phyloP scores from a whole-genome alignment of 2,113 vertebrate species.

The Thamnophis sirtalis region DNA sequence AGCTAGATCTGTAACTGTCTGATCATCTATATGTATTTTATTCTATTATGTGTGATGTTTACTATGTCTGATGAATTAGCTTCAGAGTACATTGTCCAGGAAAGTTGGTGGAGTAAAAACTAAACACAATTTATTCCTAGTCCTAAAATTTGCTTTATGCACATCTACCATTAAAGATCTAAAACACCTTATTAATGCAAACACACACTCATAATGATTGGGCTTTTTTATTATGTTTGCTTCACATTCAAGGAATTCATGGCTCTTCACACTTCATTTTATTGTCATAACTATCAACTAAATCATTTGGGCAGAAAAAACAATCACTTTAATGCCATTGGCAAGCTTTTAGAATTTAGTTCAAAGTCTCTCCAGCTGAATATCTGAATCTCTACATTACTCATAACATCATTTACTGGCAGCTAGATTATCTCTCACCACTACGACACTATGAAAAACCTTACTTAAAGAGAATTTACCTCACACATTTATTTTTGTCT shows the following conservation, averaged over 20 bases:
- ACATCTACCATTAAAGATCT: not conserved
- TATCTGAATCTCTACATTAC: not conserved
- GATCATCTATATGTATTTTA: not conserved
- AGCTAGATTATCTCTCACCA: not conserved
- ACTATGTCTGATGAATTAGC: not conserved
- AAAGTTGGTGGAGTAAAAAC: not conserved
- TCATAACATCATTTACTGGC: not conserved
- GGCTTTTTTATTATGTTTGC: not conserved
- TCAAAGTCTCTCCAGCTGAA: not conserved
- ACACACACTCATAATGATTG: not conserved
- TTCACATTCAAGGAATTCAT: not conserved
- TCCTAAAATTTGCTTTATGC: not conserved
- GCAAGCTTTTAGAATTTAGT: not conserved
- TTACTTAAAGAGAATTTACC: not conserved
- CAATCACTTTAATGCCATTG: not conserved
- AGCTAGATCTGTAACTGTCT: not conserved
- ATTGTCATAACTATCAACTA: not conserved
- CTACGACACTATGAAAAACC: not conserved
- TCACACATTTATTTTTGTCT: not conserved
- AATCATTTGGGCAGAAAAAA: not conserved
- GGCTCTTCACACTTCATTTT: not conserved
- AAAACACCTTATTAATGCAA: not conserved
- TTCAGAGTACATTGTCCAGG: not conserved
- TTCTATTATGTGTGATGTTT: not conserved
- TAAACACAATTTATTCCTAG: not conserved